Conservation (phyloP, 2,888 invertebrate genomes). For the Sylvicola fuscatus region DNA sequence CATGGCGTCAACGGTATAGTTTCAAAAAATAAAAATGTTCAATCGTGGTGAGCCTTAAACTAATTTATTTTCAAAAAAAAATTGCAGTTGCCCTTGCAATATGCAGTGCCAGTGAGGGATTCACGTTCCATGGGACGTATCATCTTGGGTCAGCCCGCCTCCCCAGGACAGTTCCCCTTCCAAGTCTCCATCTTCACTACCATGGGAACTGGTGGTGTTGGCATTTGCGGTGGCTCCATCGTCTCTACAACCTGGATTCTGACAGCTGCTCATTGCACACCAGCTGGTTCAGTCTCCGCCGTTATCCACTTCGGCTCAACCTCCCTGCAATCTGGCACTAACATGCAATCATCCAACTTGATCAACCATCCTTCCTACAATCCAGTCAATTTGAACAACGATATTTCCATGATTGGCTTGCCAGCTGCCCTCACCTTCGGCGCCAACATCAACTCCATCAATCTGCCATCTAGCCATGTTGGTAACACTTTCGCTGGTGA, state of each 20-base stretch:
- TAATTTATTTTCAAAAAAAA: too few species aligned
- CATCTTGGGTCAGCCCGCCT: conserved; percentile 1
- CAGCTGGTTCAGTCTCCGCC: too few species aligned
- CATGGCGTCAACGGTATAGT: too few species aligned
- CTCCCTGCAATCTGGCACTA: too few species aligned
- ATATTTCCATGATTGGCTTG: background rate
- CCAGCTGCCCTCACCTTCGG: background rate
- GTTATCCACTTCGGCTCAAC: too few species aligned
- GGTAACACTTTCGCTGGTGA: background rate
- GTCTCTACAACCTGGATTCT: background rate
- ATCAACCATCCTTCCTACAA: conserved; percentile 2
- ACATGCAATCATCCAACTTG: too few species aligned
- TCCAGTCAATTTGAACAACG: conserved; percentile 2
- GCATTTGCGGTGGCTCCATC: conserved; percentile 1
- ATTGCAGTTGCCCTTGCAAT: too few species aligned
- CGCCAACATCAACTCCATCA: background rate
- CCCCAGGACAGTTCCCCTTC: conserved; percentile 1
- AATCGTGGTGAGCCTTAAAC: too few species aligned
- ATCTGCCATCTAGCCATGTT: background rate
- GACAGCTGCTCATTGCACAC: conserved; percentile 2
- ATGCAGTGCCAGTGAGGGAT: too few species aligned
- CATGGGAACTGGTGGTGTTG: background rate
- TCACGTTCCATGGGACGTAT: background rate
- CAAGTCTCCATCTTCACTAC: conserved; percentile 1
- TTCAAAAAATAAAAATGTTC: too few species aligned